Evolutionary conservation across 2,113 vertebrate genomes (phyloP), one percentile per base, ranked within the genome.

Genomic region (Agapornis roseicollis): DNA sequence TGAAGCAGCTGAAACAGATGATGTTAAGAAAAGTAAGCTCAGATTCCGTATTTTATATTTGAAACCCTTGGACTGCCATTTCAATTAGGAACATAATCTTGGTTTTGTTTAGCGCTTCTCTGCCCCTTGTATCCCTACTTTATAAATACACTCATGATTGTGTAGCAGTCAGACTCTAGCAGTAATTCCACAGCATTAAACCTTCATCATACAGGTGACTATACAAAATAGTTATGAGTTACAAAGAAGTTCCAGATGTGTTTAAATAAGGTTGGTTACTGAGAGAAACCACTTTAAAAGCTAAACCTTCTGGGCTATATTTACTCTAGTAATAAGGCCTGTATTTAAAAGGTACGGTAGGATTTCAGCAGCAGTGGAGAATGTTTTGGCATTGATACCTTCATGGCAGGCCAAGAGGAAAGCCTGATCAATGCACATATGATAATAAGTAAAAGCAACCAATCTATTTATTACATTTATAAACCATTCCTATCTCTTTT

Each of bases 161-260:
- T 25, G 65, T 42, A 72, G 90, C 89, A 94, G 63, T 82, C 88
- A 33, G 72, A 69, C 52, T 52, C 72, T 28, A 73, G 64, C 77
- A 79, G 81, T 84, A 88, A 95, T 95, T 90, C 76, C 66, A 37
- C 84, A 80, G 93, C 65, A 42, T 96, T 96, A 96, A 94, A 87
- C 83, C 93, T 89, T 86, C 88, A 63, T 82, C 74, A 39, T 17
- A 69, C 83, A 92, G 86, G 93, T 95, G 80, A 89, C 90, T 77
- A 66, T 80, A 79, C 80, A 82, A 76, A 92, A 61, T 18, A 65
- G 83, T 84, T 71, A 23, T 1, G 61, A 92, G 69, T 72, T 95
- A 85, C 17, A 95, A 95, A 96, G 93, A 90, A 89, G 56, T 95
- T 96, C 95, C 92, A 97, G 92, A 90, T 92, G 90, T 95, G 86